Percentiles rank a stretch among this genome's conserved stretches.
phyloP scores from a whole-genome alignment of 1,140 invertebrate species.

The Condylostylus longicornis region DNA sequence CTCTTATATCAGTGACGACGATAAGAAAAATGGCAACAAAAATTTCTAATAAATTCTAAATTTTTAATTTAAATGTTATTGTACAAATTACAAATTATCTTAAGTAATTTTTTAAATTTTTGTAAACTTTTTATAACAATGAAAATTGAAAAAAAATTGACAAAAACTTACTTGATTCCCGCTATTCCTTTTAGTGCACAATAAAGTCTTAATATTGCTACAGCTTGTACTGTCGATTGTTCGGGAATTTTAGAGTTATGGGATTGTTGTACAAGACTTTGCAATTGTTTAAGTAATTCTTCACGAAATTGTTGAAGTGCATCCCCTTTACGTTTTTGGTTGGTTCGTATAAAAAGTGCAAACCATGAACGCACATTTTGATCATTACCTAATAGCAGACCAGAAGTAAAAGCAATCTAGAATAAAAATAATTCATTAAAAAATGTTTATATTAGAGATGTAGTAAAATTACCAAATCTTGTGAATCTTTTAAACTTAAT shows the following conservation, averaged over 20 bases:
- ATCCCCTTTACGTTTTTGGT: constrained; percentile 78
- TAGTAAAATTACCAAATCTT: constrained; percentile 21
- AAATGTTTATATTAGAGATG: constrained; percentile 3
- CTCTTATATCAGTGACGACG: too few relatives aligned
- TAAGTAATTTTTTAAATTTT: too few relatives aligned
- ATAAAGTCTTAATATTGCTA: constrained; percentile 68
- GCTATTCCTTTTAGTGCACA: constrained; percentile 86
- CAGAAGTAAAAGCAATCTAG: constrained; percentile 75
- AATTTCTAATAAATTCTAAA: too few relatives aligned
- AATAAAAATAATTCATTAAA: constrained; percentile 10
- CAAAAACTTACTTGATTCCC: constrained; percentile 58
- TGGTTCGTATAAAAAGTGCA: constrained; percentile 74
- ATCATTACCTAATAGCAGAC: constrained; percentile 79
- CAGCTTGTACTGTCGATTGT: constrained; percentile 60
- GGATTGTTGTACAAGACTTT: constrained; percentile 41
- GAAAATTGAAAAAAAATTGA: not conserved
- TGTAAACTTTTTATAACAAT: too few relatives aligned
- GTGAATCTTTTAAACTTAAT: constrained; percentile 23
- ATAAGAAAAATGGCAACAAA: too few relatives aligned
- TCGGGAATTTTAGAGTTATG: constrained; percentile 43
- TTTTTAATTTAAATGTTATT: too few relatives aligned
- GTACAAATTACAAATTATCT: too few relatives aligned
- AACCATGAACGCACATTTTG: constrained; percentile 83
- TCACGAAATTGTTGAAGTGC: constrained; percentile 55
- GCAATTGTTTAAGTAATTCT: constrained; percentile 57